Base-by-base conservation (phyloP, 2,797 vertebrate species). In the Acrossocheilus wenchowensis region DNA sequence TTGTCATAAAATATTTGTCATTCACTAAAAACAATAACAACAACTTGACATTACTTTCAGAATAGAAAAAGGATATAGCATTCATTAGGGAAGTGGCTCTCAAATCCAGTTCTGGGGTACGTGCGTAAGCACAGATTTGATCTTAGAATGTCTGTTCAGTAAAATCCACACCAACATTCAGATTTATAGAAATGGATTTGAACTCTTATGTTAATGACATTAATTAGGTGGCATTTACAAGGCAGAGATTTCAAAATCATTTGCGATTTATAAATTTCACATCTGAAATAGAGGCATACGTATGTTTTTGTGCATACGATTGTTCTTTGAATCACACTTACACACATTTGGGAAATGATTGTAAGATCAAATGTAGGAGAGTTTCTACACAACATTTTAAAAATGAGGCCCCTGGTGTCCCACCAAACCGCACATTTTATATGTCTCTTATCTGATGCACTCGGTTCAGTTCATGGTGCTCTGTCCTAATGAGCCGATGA, bases 21-120 rank as follows among this genome's bases (percentile, higher is more conserved):
- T 82, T 45, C 60, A 50, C 48, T 83, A 82, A 77, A 45, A 73
- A 45, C 5, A 45, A 45, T 21, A 81, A 86, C 71, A 82, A 17
- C 45, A 66, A 66, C 45, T 34, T 74, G 15, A 75, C 9, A 41
- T 0, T 41, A 41, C 19, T 71, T 71, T 71, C 39, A 71, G 7
- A 23, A 41, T 41, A 41, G 17, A 34, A 50, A 19, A 50, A 50
- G 43, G 5, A 15, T 73, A n/a, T 50, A 34, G 8, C 26, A 50
- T 50, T 34, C 7, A 50, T 34, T 30, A 73, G 69, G 26, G 39
- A 43, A 39, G 52, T 62, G 73, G 73, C 17, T 74, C 72, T 30
- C 8, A 74, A 26, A 48, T 50, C 7, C 7, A 17, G 26, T 50
- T 39, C 14, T 34, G 54, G 19, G 21, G 19, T 21, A 54, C 6